Conservation (phyloP, 2,888 invertebrate genomes). For the Dendrolimus houi region DNA sequence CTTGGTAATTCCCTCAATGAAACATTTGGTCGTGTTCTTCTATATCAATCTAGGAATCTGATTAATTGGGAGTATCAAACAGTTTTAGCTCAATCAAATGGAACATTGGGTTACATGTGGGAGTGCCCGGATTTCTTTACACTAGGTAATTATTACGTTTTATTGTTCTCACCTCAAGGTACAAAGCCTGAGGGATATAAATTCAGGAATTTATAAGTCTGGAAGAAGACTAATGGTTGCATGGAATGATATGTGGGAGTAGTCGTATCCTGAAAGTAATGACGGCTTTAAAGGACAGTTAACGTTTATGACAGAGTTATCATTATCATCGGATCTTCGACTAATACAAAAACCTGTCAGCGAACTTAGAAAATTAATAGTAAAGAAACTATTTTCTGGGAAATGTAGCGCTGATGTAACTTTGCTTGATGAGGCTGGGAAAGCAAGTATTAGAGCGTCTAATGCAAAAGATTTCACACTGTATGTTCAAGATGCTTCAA, state of each 20-base stretch:
- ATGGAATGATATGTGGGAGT: constrained; percentile 66
- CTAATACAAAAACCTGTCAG: constrained; percentile 42
- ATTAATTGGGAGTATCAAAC: constrained; percentile 39
- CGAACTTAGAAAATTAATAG: constrained; percentile 23
- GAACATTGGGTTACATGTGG: constrained; percentile 58
- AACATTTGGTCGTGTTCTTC: constrained; percentile 38
- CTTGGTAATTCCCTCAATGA: constrained; percentile 52
- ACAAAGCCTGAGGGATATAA: constrained; percentile 41
- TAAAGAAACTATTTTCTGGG: constrained; percentile 22
- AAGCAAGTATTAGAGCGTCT: constrained; percentile 30
- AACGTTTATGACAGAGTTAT: constrained; percentile 45
- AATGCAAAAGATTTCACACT: constrained; percentile 25
- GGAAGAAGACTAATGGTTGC: constrained; percentile 45
- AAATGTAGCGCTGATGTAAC: constrained; percentile 13
- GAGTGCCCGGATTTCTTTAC: constrained; percentile 72
- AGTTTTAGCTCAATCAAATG: constrained; percentile 42
- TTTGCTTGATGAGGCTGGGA: constrained; percentile 37
- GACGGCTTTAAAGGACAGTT: constrained; percentile 59
- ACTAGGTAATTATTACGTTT: constrained; percentile 40
- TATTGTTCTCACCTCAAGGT: constrained; percentile 64
- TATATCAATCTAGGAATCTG: constrained; percentile 49
- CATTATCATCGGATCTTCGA: constrained; percentile 24
- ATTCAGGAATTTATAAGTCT: constrained; percentile 34
- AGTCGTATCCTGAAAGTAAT: constrained; percentile 42
- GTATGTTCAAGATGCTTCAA: constrained; percentile 26